phyloP scores from a whole-genome alignment of 2,888 invertebrate species.

The Ennomos fuscantarius region DNA sequence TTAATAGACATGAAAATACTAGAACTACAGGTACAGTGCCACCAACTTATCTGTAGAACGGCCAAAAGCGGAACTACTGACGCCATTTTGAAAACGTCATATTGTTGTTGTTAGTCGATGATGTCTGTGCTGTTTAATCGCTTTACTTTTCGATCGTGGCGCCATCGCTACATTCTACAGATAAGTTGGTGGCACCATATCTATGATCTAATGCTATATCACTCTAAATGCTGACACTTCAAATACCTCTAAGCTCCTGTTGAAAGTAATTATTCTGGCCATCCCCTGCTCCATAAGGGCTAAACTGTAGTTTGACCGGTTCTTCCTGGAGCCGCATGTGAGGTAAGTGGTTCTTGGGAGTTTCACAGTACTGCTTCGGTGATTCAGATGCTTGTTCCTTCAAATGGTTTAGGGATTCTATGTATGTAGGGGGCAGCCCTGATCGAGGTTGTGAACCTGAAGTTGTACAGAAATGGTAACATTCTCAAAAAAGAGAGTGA shows the following conservation, averaged over 20 bases:
- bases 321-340: slow-evolving; percentile 64
- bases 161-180: no score
- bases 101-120: no score
- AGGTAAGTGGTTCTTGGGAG: slow-evolving; percentile 66
- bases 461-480: slow-evolving; percentile 35
- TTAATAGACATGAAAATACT: slow-evolving; percentile 5
- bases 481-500: slow-evolving; percentile 44
- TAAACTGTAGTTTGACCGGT: slow-evolving; percentile 61
- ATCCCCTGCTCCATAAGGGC: slow-evolving; percentile 75
- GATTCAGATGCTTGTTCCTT: slow-evolving; percentile 70
- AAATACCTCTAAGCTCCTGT: slow-evolving; percentile 69
- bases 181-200: no score
- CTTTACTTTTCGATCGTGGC: no score
- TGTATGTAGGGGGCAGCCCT: slow-evolving; percentile 73
- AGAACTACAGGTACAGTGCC: no score
- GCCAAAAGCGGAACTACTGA: no score
- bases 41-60: no score
- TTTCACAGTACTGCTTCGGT: slow-evolving; percentile 68
- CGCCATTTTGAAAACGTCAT: no score
- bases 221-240: no score
- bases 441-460: slow-evolving; percentile 59
- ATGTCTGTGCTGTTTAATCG: no score
- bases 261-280: slow-evolving; percentile 74
- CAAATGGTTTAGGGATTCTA: slow-evolving; percentile 72
- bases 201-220: no score